Conservation (phyloP, 2,888 invertebrate species). For the Euphydryas editha region DNA sequence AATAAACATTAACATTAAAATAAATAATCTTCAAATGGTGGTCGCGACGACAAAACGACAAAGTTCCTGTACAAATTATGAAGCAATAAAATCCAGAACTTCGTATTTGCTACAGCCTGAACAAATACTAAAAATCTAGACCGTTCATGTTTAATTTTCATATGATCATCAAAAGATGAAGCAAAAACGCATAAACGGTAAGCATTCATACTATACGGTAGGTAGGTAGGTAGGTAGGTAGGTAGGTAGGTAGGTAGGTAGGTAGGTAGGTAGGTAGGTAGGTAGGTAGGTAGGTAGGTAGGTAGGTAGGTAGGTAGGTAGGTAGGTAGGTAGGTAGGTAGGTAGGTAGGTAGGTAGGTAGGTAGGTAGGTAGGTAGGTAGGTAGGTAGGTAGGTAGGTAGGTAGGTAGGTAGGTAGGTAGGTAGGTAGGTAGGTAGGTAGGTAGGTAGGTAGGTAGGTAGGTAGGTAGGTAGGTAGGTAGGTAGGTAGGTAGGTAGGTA, state of each 20-base stretch:
- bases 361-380: conserved; percentile 1
- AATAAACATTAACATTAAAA: no score
- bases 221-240: conserved; percentile 1
- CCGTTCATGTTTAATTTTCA: no score
- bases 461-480: neutral
- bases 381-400: conserved; percentile 1
- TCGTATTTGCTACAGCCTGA: no score
- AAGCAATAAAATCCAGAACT: no score
- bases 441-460: conserved; percentile 1
- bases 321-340: conserved; percentile 1
- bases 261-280: conserved; percentile 1
- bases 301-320: conserved; percentile 1
- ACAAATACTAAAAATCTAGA: no score
- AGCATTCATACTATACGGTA: no score
- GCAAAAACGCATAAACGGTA: no score
- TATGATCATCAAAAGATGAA: no score
- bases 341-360: conserved; percentile 1
- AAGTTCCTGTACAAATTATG: no score
- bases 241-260: conserved; percentile 1
- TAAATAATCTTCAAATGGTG: no score
- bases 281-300: conserved; percentile 1
- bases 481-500: no score
- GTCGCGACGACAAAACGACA: no score
- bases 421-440: conserved; percentile 1
- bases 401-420: conserved; percentile 1